Base-by-base conservation (phyloP, 2,797 vertebrate genomes). In the Coendou prehensilis region DNA sequence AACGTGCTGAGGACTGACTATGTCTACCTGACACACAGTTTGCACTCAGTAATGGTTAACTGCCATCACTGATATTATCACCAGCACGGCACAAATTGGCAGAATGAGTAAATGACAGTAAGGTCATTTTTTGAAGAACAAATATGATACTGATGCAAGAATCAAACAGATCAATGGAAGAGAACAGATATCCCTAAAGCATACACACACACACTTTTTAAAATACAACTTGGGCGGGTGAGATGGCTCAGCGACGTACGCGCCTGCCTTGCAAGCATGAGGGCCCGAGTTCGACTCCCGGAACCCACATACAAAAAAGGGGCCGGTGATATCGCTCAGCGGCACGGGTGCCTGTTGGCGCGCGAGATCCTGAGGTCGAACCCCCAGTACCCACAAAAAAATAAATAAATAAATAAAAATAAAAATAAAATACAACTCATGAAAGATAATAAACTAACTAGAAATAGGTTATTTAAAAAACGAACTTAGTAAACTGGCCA, bases 401-500 rank as follows among this genome's bases (percentile, higher is more conserved):
- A n/a, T n/a, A n/a, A n/a, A n/a, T n/a, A n/a, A n/a, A n/a, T n/a
- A n/a, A n/a, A n/a, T n/a, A n/a, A n/a, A n/a, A n/a, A n/a, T n/a
- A n/a, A n/a, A n/a, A n/a, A n/a, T 14, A 30, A 37, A 73, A 83
- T n/a, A 85, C n/a, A 81, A 92, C 54, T 84, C 87, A 92, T 22
- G 33, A 82, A 92, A 33, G 75, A 79, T 33, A 59, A 61, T 47
- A 80, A 81, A 54, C 57, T 84, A 87, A 95, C 87, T 78, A 88
- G 56, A 96, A 87, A 57, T 54, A 18, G 73, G 73, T 87, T 95
- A 67, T 57, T 67, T 92, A 93, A 90, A 81, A 93, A 88, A 94
- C 2, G 8, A 50, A 52, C 87, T 90, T 61, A 54, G 20, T 76
- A 93, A 95, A 82, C 59, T 50, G 14, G 69, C 41, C 67, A 92